These are phyloP conservation scores for Scartelaos histophorus DNA, from an alignment of 2,113 vertebrate genomes.

Conservation along the genomic window DNA sequence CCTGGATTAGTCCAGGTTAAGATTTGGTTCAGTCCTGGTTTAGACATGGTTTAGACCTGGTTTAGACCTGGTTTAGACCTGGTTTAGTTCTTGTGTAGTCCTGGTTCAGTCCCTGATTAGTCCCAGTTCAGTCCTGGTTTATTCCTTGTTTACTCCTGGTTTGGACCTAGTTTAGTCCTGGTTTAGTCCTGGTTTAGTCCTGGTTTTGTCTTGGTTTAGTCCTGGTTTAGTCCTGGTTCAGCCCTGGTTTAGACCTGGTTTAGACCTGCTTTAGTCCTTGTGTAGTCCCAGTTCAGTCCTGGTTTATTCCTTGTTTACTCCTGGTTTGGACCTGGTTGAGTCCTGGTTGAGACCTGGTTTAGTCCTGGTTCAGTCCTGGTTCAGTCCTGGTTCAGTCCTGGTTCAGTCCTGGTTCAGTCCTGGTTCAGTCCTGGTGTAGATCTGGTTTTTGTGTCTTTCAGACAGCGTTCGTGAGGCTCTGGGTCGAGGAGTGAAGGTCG, in stretches of 20 bases:
- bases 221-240: neutral
- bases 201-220: neutral
- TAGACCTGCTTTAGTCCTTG: neutral
- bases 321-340: neutral
- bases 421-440: neutral
- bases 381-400: neutral
- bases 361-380: neutral
- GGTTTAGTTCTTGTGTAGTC: neutral
- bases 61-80: neutral
- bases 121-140: neutral
- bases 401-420: neutral
- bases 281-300: neutral
- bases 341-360: neutral
- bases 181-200: neutral
- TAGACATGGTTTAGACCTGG: neutral
- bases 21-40: neutral
- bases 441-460: conserved; percentile 9
- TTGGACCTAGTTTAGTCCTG: neutral
- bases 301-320: neutral
- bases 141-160: neutral
- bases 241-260: neutral
- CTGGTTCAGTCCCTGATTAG: neutral
- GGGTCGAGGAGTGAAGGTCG: conserved; percentile 86
- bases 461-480: conserved; percentile 87
- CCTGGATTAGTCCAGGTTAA: neutral